Base-by-base conservation (phyloP, 1,140 invertebrate genomes). In the Melanaphis sacchari region DNA sequence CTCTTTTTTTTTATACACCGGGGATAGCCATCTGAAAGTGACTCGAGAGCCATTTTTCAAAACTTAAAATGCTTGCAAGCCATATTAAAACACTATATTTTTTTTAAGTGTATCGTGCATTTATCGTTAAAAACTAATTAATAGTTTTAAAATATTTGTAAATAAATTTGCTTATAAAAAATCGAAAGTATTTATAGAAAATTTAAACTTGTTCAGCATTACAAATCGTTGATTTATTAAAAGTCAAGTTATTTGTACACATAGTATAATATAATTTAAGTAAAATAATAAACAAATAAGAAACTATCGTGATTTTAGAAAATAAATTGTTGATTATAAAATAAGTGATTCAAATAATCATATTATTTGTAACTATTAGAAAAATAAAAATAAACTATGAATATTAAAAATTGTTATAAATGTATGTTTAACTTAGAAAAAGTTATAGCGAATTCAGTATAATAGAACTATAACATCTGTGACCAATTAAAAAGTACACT, bases 81-180 rank as follows among this genome's bases (percentile, higher is more conserved):
- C 59, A n/a, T n/a, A 76, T 76, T 76, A n/a, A 76, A 76, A 76
- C 59, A 76, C 31, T 76, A 76, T 76, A 76, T 76, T 76, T 76
- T 66, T 54, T 76, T 76, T 76, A 76, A n/a, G 31, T n/a, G 31
- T 76, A 76, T 76, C n/a, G 18, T n/a, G 31, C 15, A 21, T 76
- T 76, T 76, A 76, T 76, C 59, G 15, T 76, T 76, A 76, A 76
- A 76, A 76, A 76, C 59, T 76, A 76, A 76, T 76, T 76, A n/a
- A 76, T n/a, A 18, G 4, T 36, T 36, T 18, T 4, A 18, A 1
- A 76, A 36, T n/a, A 76, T 76, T 18, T 76, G 31, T 76, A 76
- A 31, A n/a, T n/a, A n/a, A n/a, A 76, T 76, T n/a, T 49, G 46
- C 15, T 49, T 49, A 49, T 18, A n/a, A 66, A n/a, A 15, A n/a